phyloP scores from a whole-genome alignment of 2,113 vertebrate genomes.

The Sylvia atricapilla region DNA sequence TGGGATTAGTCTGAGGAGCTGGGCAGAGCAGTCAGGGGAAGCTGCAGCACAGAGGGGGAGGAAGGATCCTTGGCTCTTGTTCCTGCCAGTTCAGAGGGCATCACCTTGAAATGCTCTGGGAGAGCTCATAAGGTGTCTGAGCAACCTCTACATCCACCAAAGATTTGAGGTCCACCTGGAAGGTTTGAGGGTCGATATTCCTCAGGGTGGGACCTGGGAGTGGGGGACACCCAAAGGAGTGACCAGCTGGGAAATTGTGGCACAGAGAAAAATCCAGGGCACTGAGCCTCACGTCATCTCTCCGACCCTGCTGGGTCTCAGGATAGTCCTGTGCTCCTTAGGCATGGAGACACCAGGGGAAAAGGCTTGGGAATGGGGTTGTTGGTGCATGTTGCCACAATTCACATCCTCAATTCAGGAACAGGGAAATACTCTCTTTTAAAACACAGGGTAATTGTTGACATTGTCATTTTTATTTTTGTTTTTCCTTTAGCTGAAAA shows the following conservation, averaged over 20 bases:
- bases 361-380: not conserved
- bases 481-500: not conserved
- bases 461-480: not conserved
- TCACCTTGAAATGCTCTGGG: not conserved
- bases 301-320: not conserved
- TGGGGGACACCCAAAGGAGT: no score
- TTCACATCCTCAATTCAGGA: not conserved
- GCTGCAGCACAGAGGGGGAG: not conserved
- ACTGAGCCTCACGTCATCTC: fast-evolving
- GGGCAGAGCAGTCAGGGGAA: not conserved
- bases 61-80: not conserved
- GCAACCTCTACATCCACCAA: no score
- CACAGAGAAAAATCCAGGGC: not conserved
- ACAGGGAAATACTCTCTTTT: not conserved
- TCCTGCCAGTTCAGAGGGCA: not conserved
- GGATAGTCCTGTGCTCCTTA: not conserved
- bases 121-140: not conserved
- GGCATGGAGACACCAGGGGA: not conserved
- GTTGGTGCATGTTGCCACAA: not conserved
- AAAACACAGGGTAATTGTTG: not conserved
- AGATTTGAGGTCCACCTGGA: no score
- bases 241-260: not conserved
- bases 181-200: no score
- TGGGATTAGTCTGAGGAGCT: not conserved
- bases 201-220: no score